Conservation (phyloP, 2,888 invertebrate species). For the Auanema freiburgensis region DNA sequence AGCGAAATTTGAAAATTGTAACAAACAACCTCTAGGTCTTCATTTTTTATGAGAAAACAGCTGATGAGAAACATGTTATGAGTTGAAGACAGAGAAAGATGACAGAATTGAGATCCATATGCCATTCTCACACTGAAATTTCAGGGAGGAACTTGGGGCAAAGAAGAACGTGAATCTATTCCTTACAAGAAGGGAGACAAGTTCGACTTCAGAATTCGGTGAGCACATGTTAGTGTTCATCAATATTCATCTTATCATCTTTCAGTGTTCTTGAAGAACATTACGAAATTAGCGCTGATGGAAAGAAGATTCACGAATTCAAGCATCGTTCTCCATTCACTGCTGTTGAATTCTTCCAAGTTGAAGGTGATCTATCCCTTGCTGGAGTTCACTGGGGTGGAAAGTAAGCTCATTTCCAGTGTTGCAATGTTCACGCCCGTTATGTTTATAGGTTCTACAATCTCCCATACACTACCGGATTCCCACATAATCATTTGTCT, state of each 20-base stretch:
- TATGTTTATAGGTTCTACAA: constrained; percentile 47
- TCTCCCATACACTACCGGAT: constrained; percentile 57
- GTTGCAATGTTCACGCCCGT: too few species aligned
- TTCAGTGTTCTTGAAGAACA: constrained; percentile 51
- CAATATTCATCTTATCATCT: neutral
- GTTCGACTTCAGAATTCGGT: constrained; percentile 61
- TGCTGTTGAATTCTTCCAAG: constrained; percentile 50
- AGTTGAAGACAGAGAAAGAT: neutral
- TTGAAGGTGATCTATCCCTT: constrained; percentile 50
- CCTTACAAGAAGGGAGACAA: constrained; percentile 51
- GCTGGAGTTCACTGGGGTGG: constrained; percentile 58
- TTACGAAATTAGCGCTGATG: constrained; percentile 54
- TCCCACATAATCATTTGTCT: constrained; percentile 46
- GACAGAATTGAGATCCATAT: neutral
- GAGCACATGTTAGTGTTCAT: neutral
- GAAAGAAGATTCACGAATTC: constrained; percentile 55
- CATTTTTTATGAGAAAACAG: too few species aligned
- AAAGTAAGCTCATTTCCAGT: constrained; percentile 29
- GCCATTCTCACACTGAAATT: constrained; percentile 10
- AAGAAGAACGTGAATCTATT: constrained; percentile 56
- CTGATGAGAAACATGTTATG: neutral
- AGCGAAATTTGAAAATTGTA: too few species aligned
- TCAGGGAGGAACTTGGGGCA: constrained; percentile 56
- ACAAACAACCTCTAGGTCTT: too few species aligned
- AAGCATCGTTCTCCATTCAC: constrained; percentile 53